Percentiles rank a stretch among this genome's conserved stretches.
phyloP scores from a whole-genome alignment of 2,888 invertebrate genomes.

The Pristionchus entomophagus region DNA sequence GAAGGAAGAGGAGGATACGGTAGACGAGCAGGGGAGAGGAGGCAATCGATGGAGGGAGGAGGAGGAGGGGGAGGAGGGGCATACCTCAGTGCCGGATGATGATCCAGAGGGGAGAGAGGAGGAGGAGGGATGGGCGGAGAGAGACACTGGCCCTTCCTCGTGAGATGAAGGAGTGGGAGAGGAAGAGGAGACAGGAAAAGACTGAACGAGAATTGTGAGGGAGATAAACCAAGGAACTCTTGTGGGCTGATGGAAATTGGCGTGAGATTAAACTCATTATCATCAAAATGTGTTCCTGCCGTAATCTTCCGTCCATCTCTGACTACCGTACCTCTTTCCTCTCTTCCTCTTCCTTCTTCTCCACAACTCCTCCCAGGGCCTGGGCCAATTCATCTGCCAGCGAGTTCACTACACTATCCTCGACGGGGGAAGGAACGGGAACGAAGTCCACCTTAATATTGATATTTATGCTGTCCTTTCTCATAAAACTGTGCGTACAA shows the following conservation, averaged over 20 bases:
- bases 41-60: slow-evolving; percentile 3
- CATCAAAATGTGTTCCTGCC: background rate
- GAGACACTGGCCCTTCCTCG: background rate
- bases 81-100: slow-evolving; percentile 33
- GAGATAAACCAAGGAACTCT: slow-evolving; percentile 12
- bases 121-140: slow-evolving; percentile 11
- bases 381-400: slow-evolving; percentile 36
- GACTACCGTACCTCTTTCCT: slow-evolving; percentile 26
- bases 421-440: background rate
- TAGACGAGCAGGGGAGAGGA: slow-evolving; percentile 14
- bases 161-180: background rate
- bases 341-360: slow-evolving; percentile 35
- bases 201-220: background rate
- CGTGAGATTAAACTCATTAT: background rate
- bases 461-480: no score
- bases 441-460: background rate
- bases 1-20: slow-evolving; percentile 9
- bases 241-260: background rate
- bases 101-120: slow-evolving; percentile 23
- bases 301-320: no score
- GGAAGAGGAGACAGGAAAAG: background rate
- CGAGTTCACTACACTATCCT: slow-evolving; percentile 4
- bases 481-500: no score
- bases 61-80: background rate
- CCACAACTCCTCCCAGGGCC: background rate